Base-by-base conservation (phyloP, 2,113 vertebrate species). In the Chaetops frenatus region DNA sequence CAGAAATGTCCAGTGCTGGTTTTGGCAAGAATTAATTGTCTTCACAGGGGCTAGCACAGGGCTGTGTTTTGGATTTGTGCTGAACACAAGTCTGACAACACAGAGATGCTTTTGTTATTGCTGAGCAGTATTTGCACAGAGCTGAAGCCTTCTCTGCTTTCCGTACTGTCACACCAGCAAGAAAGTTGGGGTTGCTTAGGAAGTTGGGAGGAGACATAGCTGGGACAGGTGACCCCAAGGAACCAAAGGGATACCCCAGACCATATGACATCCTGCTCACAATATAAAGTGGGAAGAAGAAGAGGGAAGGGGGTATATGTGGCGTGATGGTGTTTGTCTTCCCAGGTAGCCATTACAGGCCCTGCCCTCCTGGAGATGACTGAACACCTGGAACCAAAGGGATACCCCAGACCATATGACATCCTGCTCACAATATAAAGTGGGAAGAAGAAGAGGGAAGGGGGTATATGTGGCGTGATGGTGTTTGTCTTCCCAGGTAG, bases 121-220 rank as follows among this genome's bases (percentile, higher is more conserved):
- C 33, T 53, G 33, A 22, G 18, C 4, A 4, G 3, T 19, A 51
- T 28, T 36, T 44, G 22, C 54, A 77, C 8, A 28, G 38, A 69
- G 33, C 5, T 45, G 61, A 60, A 27, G 56, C 38, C 45, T 61
- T 51, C 77, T 51, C 54, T 60, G 33, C 45, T 53, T 61, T 28
- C n/a, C 0, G 0, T 28, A 51, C 33, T 38, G 45, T 28, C 33
- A 69, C 8, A 7, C 18, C 45, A 62, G 22, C 15, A 60, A 45
- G 38, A 19, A 28, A 53, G 23, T 3, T 33, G 45, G 27, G 36
- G 19, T 5, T 50, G n/a, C 47, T 22, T 69, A n/a, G n/a, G 7
- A 60, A 45, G 14, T 0, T 38, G 38, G 38, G 54, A 78, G 47
- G 38, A 61, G 45, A 78, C 27, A 69, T 12, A 78, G 28, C 27